A percentile compares a stretch with the other conserved stretches of the same genome.
Evolutionary conservation across 2,113 vertebrate genomes (phyloP).

Genomic region (Riparia riparia): DNA sequence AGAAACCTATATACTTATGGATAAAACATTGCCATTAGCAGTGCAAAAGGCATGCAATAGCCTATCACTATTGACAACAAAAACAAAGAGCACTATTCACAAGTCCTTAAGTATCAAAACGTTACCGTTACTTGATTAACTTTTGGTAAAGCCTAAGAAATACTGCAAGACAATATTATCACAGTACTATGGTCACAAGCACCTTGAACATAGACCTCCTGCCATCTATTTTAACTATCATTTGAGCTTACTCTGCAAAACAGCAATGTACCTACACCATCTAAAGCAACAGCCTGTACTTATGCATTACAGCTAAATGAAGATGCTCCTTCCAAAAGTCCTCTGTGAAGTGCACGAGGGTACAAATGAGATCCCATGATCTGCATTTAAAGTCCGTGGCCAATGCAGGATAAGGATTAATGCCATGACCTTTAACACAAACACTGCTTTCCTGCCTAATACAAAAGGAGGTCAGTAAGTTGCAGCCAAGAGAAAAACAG

Average conservation of each 20-base stretch:
- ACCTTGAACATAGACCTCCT: no score
- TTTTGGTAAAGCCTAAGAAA: not conserved
- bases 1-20: not conserved
- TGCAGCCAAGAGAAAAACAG: not conserved
- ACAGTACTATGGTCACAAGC: not conserved
- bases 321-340: not conserved
- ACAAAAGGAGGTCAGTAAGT: not conserved
- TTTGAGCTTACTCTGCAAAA: not conserved
- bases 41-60: not conserved
- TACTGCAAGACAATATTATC: fast-evolving
- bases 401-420: not conserved
- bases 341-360: not conserved
- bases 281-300: not conserved
- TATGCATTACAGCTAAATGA: not conserved
- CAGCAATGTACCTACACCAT: not conserved
- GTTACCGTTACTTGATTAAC: not conserved
- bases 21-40: not conserved
- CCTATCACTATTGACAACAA: not conserved
- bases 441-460: not conserved
- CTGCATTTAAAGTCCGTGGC: fast-evolving
- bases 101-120: not conserved
- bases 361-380: not conserved
- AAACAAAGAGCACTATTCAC: fast-evolving
- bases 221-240: not conserved
- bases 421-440: not conserved